phyloP scores from a whole-genome alignment of 2,113 vertebrate species.

The Sylvietta virens region DNA sequence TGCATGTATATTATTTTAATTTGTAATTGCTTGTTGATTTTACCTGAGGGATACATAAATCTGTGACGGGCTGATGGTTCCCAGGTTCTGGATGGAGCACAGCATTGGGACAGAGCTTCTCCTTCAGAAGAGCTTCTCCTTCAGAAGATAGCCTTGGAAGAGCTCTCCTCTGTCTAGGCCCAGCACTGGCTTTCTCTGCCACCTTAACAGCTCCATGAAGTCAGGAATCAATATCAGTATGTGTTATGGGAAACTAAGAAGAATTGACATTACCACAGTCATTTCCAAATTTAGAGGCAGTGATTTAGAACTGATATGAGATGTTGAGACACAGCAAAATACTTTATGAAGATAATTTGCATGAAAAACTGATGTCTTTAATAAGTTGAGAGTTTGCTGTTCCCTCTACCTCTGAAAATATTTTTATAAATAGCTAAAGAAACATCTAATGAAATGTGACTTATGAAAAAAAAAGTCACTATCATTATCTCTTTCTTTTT shows the following conservation, averaged over 20 bases:
- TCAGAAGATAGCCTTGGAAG: too few species aligned
- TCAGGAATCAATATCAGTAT: not conserved
- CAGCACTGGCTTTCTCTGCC: not conserved
- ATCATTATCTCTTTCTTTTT: not conserved
- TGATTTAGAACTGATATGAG: not conserved
- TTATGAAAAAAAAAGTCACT: not conserved
- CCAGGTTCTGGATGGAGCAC: not conserved
- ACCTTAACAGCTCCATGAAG: not conserved
- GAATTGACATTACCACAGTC: not conserved
- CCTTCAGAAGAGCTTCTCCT: not conserved
- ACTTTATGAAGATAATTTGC: not conserved
- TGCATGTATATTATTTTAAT: not conserved
- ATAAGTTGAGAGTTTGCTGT: not conserved
- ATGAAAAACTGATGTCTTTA: not conserved
- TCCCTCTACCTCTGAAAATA: not conserved
- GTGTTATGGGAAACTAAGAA: not conserved
- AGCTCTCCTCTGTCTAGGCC: not conserved
- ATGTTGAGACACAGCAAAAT: not conserved
- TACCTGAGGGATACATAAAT: not conserved
- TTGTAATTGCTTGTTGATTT: not conserved
- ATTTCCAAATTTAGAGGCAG: not conserved
- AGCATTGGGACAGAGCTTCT: not conserved
- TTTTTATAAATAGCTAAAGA: not conserved
- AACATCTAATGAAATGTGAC: not conserved
- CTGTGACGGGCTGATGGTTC: not conserved